Percentiles rank a stretch among this genome's conserved stretches.
phyloP scores from a whole-genome alignment of 2,797 vertebrate genomes.

The Intellagama lesueurii region DNA sequence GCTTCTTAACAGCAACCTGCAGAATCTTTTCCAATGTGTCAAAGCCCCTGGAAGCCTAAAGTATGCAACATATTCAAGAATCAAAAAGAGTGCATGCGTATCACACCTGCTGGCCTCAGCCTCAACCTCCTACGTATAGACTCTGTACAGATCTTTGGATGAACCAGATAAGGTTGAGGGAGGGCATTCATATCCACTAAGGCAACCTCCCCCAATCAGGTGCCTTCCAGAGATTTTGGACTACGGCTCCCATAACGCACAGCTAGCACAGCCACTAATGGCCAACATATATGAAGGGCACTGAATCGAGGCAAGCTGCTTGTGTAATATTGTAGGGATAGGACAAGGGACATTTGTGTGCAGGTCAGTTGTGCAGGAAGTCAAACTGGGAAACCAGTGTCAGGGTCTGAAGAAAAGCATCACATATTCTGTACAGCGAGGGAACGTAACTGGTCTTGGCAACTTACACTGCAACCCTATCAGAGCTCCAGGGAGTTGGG shows the following conservation, averaged over 20 bases:
- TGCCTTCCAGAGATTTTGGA: background rate
- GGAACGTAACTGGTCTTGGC: background rate
- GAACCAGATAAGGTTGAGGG: background rate
- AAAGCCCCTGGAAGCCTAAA: background rate
- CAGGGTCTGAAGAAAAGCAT: background rate
- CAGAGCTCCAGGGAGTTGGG: background rate
- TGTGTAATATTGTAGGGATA: background rate
- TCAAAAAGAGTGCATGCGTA: background rate
- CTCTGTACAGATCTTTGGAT: background rate
- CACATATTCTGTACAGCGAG: background rate
- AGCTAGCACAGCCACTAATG: background rate
- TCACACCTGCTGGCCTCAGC: background rate
- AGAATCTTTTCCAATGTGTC: background rate
- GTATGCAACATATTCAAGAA: background rate
- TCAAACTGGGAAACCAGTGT: background rate
- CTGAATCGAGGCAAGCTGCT: background rate
- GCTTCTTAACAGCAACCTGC: background rate
- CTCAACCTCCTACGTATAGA: background rate
- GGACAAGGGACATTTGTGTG: background rate
- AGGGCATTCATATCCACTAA: background rate
- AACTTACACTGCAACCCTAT: background rate
- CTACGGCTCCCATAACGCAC: background rate
- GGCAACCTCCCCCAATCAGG: background rate
- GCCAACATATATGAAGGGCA: background rate
- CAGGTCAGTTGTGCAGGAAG: no score